Evolutionary conservation across 2,797 vertebrate species (phyloP).

Genomic region (Alexandromys oeconomus): DNA sequence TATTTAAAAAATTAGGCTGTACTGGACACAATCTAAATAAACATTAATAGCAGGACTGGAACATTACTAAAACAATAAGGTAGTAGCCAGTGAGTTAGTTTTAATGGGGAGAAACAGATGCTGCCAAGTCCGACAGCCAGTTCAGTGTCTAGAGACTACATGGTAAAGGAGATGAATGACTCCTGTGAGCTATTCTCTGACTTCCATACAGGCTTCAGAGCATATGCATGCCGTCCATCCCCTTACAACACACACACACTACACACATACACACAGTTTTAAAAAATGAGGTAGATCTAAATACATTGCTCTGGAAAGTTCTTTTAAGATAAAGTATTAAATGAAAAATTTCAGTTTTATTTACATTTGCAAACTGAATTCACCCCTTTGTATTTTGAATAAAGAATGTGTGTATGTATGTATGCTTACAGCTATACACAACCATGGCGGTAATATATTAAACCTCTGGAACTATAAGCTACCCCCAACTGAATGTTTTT

Average conservation of each 20-base stretch:
- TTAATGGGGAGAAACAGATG: background rate
- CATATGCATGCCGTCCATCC: background rate
- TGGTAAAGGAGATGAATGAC: background rate
- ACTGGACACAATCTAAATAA: background rate
- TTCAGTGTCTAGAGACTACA: background rate
- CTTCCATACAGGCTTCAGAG: background rate
- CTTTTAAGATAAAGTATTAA: background rate
- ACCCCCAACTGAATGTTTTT: background rate
- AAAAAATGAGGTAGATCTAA: slow-evolving; percentile 33
- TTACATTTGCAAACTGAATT: slow-evolving; percentile 37
- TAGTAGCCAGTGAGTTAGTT: background rate
- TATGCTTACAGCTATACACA: background rate
- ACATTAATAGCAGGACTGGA: background rate
- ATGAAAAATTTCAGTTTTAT: slow-evolving; percentile 15
- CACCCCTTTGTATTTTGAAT: slow-evolving; percentile 13
- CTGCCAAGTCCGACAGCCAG: background rate
- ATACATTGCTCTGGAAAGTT: background rate
- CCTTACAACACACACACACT: background rate
- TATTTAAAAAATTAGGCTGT: slow-evolving; percentile 45
- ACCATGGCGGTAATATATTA: background rate
- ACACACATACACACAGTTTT: background rate
- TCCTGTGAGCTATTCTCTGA: background rate
- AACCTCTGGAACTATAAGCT: background rate
- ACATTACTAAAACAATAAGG: slow-evolving; percentile 28
- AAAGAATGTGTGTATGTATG: background rate